phyloP scores from a whole-genome alignment of 92 coral and sea anemone species.

The Chrysogorgia sp. region DNA sequence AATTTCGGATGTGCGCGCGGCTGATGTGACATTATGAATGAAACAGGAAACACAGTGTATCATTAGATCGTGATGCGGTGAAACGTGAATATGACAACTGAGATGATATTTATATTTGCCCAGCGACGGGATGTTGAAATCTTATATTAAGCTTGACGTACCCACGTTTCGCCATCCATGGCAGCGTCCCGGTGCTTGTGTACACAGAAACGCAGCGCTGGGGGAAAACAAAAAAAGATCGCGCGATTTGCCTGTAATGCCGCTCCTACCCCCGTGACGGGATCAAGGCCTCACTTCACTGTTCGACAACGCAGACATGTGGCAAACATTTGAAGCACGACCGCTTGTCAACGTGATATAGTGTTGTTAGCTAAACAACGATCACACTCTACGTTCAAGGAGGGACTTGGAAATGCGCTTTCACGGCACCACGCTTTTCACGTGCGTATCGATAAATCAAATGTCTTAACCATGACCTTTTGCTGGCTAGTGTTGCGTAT shows the following conservation, averaged over 20 bases:
- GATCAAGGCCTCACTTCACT: slow-evolving; percentile 25
- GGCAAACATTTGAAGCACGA: slow-evolving; percentile 20
- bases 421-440: slow-evolving; percentile 30
- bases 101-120: slow-evolving; percentile 48
- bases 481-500: slow-evolving; percentile 14
- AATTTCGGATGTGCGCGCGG: slow-evolving; percentile 28
- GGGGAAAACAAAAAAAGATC: neutral
- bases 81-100: slow-evolving; percentile 50
- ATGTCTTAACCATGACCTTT: slow-evolving; percentile 43
- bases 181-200: slow-evolving; percentile 31
- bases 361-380: neutral
- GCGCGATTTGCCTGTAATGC: neutral
- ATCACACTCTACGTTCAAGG: neutral
- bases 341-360: slow-evolving; percentile 6
- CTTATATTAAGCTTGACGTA: slow-evolving; percentile 46
- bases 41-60: slow-evolving; percentile 38
- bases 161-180: slow-evolving; percentile 36
- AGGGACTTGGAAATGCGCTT: slow-evolving; percentile 34
- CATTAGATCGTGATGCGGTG: slow-evolving; percentile 44
- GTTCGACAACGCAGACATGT: slow-evolving; percentile 38
- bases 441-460: slow-evolving; percentile 43
- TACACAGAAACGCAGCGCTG: slow-evolving; percentile 28
- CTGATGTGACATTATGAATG: slow-evolving; percentile 30
- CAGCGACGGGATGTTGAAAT: slow-evolving; percentile 50
- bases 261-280: slow-evolving; percentile 49